phyloP scores from a whole-genome alignment of 1,140 invertebrate genomes.

The Hylaeus volcanicus region DNA sequence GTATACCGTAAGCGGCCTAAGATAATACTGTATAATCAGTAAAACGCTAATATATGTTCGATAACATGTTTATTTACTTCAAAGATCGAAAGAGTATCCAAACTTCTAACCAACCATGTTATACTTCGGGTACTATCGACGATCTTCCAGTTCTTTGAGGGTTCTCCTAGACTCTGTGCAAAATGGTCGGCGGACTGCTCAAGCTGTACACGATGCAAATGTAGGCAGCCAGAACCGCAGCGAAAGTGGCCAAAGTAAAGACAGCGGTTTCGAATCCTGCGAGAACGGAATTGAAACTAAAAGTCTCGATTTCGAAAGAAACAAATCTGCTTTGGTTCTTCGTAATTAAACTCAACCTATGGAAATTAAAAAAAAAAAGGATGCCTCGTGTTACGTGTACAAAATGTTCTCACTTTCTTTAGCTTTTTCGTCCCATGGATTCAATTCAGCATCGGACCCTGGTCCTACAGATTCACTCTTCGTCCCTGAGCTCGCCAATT shows the following conservation, averaged over 20 bases:
- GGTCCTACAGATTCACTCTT: not conserved
- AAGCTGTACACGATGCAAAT: slow-evolving; percentile 67
- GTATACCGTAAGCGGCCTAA: no score
- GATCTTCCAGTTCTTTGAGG: slow-evolving; percentile 3
- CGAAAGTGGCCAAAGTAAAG: slow-evolving; percentile 69
- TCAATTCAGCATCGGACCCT: not conserved
- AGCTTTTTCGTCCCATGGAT: slow-evolving; percentile 25
- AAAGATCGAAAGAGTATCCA: no score
- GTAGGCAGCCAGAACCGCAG: slow-evolving; percentile 67
- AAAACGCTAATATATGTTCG: no score
- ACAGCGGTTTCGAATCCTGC: slow-evolving; percentile 70
- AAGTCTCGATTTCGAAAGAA: no score
- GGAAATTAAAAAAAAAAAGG: not conserved
- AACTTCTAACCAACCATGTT: no score
- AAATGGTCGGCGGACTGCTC: slow-evolving; percentile 59
- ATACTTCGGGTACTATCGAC: not conserved
- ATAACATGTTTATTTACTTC: no score
- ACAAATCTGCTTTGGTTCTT: not conserved
- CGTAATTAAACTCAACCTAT: no score
- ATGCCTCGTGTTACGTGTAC: not conserved
- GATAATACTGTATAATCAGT: no score
- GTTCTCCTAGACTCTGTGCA: slow-evolving; percentile 29
- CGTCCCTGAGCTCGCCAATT: no score
- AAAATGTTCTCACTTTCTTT: slow-evolving; percentile 50
- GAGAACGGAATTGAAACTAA: not conserved